Conservation (phyloP, 2,888 invertebrate species). For the Dorcus parallelipipedus region DNA sequence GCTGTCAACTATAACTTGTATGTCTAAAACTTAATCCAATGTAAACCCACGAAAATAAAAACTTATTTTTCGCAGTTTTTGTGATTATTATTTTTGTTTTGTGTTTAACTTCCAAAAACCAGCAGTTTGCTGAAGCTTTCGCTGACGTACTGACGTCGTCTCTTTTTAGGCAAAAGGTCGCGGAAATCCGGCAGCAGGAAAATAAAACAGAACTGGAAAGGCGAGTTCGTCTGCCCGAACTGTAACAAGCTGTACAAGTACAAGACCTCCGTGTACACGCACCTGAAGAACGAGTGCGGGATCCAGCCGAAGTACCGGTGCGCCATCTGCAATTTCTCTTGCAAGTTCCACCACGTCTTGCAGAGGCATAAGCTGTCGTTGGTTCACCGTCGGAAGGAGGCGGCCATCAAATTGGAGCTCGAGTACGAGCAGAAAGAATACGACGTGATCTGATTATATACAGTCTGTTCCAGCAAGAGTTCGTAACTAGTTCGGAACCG, state of each 20-base stretch:
- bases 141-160: slow-evolving; percentile 1
- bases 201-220: slow-evolving; percentile 21
- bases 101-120: no score
- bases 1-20: no score
- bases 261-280: slow-evolving; percentile 70
- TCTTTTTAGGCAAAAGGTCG: slow-evolving; percentile 11
- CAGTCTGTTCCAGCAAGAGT: no score
- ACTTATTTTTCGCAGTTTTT: no score
- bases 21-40: no score
- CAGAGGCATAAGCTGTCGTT: slow-evolving; percentile 33
- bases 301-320: slow-evolving; percentile 36
- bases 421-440: background rate
- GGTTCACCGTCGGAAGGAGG: slow-evolving; percentile 21
- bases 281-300: slow-evolving; percentile 70
- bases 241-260: slow-evolving; percentile 77
- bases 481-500: no score
- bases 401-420: background rate
- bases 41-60: no score
- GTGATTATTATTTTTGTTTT: no score
- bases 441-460: no score
- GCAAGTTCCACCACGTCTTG: slow-evolving; percentile 37
- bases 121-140: background rate
- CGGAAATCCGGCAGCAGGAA: slow-evolving; percentile 16
- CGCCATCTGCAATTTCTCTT: slow-evolving; percentile 34
- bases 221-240: slow-evolving; percentile 52